These are phyloP conservation scores for Scaptodrosophila latifasciaeformis DNA, from an alignment of 2,888 invertebrate genomes.

Conservation along the genomic window DNA sequence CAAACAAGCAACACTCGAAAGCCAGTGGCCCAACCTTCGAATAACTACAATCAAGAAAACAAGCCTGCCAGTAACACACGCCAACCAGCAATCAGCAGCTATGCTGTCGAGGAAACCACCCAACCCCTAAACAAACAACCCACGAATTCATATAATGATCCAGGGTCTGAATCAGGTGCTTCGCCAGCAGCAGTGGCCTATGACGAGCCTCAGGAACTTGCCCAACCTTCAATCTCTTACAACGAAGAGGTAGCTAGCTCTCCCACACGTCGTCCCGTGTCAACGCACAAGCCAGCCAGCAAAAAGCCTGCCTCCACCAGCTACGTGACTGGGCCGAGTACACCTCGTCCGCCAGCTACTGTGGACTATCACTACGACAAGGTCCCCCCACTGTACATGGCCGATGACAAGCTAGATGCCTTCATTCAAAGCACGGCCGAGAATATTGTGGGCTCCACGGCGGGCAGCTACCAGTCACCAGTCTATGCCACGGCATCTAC, in stretches of 20 bases:
- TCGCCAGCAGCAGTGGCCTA: not conserved
- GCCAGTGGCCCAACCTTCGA: slow-evolving; percentile 31
- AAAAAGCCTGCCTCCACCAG: slow-evolving; percentile 75
- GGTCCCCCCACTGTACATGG: slow-evolving; percentile 58
- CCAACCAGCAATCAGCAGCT: slow-evolving; percentile 14
- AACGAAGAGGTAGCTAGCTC: slow-evolving; percentile 46
- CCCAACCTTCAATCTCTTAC: slow-evolving; percentile 32
- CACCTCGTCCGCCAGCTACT: slow-evolving; percentile 76
- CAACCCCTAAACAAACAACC: slow-evolving; percentile 3
- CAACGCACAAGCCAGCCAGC: slow-evolving; percentile 39
- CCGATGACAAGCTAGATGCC: slow-evolving; percentile 70
- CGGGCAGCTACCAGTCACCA: slow-evolving; percentile 52
- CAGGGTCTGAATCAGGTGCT: no score
- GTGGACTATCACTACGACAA: slow-evolving; percentile 61
- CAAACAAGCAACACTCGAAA: slow-evolving; percentile 33
- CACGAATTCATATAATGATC: not conserved
- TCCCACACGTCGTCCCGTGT: slow-evolving; percentile 49
- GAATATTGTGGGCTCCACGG: slow-evolving; percentile 49
- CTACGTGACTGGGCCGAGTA: slow-evolving; percentile 76
- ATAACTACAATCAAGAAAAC: slow-evolving; percentile 34
- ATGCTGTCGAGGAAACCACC: not conserved
- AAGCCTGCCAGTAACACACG: slow-evolving; percentile 13
- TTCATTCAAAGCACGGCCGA: slow-evolving; percentile 67
- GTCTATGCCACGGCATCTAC: slow-evolving; percentile 59
- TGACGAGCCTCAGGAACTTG: slow-evolving; percentile 19